Percentiles rank a stretch among this genome's conserved stretches.
Evolutionary conservation across 1,140 invertebrate genomes (phyloP).

Genomic region (Drusus annulatus): DNA sequence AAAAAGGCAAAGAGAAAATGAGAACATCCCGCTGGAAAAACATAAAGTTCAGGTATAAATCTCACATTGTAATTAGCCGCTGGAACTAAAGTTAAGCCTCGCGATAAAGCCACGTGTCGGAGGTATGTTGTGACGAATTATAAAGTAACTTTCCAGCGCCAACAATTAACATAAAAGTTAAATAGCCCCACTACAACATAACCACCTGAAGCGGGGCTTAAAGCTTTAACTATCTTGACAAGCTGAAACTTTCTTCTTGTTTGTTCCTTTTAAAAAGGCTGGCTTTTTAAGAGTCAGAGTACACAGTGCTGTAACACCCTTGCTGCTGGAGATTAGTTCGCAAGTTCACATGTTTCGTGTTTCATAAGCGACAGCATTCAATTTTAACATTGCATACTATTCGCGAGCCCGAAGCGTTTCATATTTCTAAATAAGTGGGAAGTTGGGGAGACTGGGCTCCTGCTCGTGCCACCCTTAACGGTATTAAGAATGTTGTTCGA

Average conservation of each 20-base stretch:
- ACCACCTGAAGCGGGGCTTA: constrained; percentile 48
- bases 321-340: background rate
- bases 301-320: background rate
- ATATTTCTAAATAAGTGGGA: too few species aligned
- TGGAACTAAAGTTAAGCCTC: constrained; percentile 30
- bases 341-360: too few species aligned
- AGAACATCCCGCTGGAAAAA: too few species aligned
- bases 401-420: too few species aligned
- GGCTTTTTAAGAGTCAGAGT: background rate
- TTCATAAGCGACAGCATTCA: background rate
- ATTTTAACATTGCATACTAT: background rate
- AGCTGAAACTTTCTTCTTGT: constrained; percentile 30
- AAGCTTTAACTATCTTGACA: constrained; percentile 50
- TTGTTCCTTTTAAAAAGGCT: constrained; percentile 30
- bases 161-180: constrained; percentile 59
- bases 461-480: too few species aligned
- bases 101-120: constrained; percentile 50
- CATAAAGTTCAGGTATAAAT: background rate
- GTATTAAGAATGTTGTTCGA: too few species aligned
- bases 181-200: constrained; percentile 29
- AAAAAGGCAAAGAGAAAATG: too few species aligned
- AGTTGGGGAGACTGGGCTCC: too few species aligned
- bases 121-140: constrained; percentile 54
- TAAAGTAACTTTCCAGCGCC: constrained; percentile 50
- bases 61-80: constrained; percentile 52